These are phyloP conservation scores for Coelopa pilipes DNA, from an alignment of 2,888 invertebrate species.

Conservation along the genomic window DNA sequence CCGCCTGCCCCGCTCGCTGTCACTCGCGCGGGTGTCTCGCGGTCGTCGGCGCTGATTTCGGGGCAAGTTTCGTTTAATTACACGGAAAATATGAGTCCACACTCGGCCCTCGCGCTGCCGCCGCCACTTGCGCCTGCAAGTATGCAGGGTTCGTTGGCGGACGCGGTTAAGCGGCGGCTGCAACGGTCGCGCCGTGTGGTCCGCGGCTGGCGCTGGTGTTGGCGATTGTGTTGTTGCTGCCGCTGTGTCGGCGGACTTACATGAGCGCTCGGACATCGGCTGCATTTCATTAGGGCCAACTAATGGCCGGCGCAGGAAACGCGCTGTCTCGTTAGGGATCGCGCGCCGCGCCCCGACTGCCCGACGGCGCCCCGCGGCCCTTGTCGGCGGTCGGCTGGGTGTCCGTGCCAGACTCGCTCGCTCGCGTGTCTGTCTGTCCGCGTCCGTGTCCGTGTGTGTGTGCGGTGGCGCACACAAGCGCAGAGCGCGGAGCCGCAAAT, in stretches of 20 bases:
- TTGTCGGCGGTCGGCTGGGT: no score
- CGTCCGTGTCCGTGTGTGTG: no score
- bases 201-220: not conserved
- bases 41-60: not conserved
- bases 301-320: not conserved
- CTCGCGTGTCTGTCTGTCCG: no score
- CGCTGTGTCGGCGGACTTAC: not conserved
- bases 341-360: no score
- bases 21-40: not conserved
- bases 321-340: not conserved
- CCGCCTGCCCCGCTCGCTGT: no score
- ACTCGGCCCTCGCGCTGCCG: no score
- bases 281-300: conserved; percentile 5
- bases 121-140: not conserved
- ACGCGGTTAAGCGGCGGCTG: not conserved
- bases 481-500: no score
- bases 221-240: not conserved
- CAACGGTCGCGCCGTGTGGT: not conserved
- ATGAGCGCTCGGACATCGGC: not conserved
- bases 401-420: no score
- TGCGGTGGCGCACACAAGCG: no score
- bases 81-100: not conserved
- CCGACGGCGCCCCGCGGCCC: no score
- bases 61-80: conserved; percentile 22
- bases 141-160: conserved; percentile 3